A percentile compares a stretch with the other conserved stretches of the same genome.
Evolutionary conservation across 2,113 vertebrate species (phyloP).

Genomic region (Salvelinus namaycush): DNA sequence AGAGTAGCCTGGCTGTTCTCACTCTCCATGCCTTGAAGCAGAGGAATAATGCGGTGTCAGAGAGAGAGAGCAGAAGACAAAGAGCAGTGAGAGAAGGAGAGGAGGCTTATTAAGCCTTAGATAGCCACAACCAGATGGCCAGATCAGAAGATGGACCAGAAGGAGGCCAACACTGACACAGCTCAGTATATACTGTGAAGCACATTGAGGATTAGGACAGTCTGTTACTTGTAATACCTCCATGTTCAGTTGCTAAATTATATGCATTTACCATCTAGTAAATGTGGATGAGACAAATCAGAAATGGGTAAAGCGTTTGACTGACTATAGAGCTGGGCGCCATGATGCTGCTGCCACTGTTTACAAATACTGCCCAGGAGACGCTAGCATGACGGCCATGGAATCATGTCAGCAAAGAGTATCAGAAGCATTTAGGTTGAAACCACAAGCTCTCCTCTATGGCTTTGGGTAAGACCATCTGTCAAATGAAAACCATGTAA

Average conservation of each 20-base stretch:
- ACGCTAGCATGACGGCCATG: neutral
- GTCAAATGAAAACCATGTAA: neutral
- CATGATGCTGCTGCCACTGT: neutral
- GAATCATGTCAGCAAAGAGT: neutral
- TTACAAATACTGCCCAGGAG: no score
- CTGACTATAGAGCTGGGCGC: neutral
- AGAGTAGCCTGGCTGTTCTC: neutral
- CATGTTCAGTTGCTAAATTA: no score
- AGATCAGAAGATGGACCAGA: neutral
- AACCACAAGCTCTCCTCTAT: neutral
- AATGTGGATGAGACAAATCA: no score
- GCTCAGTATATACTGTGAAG: no score
- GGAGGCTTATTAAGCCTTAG: neutral
- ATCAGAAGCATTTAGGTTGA: neutral
- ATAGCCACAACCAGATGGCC: constrained; percentile 22
- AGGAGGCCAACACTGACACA: no score
- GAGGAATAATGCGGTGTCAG: neutral
- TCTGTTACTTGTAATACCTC: no score
- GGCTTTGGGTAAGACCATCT: neutral
- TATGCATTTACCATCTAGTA: no score
- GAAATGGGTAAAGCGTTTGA: no score
- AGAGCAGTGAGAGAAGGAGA: neutral
- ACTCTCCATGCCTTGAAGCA: neutral
- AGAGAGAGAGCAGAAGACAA: neutral
- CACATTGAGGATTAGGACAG: no score